Percentiles rank a stretch among this genome's conserved stretches.
phyloP scores from a whole-genome alignment of 2,113 vertebrate species.

The Dipodomys spectabilis region DNA sequence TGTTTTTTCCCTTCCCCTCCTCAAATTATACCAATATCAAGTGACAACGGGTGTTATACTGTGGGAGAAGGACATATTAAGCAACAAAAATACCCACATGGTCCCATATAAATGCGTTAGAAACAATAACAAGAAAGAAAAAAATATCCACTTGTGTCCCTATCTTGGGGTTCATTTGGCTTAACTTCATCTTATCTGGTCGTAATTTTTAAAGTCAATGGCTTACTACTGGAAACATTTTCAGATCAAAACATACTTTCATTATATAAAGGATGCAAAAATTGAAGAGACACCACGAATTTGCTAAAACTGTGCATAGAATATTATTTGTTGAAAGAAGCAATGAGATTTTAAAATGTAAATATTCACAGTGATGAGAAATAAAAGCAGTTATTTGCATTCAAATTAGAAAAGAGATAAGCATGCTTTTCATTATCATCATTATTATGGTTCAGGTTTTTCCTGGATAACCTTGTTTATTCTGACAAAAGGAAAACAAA shows the following conservation, averaged over 20 bases:
- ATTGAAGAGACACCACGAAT: not conserved
- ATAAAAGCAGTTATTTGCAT: not conserved
- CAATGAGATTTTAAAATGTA: not conserved
- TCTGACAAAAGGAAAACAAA: not conserved
- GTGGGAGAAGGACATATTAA: no score
- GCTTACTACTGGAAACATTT: not conserved
- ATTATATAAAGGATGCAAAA: not conserved
- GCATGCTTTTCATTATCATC: not conserved
- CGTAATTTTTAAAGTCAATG: no score
- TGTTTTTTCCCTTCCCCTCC: no score
- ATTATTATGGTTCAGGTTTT: not conserved
- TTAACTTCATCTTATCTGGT: no score
- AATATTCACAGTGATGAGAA: not conserved
- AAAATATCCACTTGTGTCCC: no score
- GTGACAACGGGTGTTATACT: no score
- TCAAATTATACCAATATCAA: no score
- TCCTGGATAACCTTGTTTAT: not conserved
- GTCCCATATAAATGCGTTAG: no score
- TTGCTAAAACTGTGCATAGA: not conserved
- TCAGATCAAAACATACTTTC: not conserved
- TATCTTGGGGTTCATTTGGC: no score
- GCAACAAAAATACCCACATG: no score
- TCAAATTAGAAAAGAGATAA: constrained; percentile 25
- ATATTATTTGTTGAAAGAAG: not conserved
- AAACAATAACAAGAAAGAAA: no score